Evolutionary conservation across 2,113 vertebrate genomes (phyloP).

Genomic region (Brevimyrus niger): DNA sequence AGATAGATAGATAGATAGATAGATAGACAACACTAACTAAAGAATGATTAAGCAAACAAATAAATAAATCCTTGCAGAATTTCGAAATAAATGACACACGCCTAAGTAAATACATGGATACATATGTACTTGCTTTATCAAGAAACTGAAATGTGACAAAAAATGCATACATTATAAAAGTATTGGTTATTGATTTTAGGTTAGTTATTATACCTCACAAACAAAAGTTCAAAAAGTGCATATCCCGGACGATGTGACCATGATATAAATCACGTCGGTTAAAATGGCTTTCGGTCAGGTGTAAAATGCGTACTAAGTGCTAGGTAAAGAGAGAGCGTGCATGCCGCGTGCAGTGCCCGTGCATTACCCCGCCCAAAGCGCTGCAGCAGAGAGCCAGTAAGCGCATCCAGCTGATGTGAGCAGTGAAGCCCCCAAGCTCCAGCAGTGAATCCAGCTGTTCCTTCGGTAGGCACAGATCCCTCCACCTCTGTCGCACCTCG

Average conservation of each 20-base stretch:
- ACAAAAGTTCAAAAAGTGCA: not conserved
- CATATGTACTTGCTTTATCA: not conserved
- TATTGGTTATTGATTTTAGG: not conserved
- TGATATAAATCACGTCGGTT: not conserved
- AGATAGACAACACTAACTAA: too few relatives aligned
- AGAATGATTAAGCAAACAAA: not conserved
- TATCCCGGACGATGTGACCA: not conserved
- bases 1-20: too few relatives aligned
- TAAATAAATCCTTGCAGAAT: not conserved
- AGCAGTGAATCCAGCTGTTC: constrained; percentile 65
- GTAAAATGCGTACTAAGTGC: not conserved
- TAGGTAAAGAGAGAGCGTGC: not conserved
- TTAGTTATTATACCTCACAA: too few relatives aligned
- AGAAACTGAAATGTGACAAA: not conserved
- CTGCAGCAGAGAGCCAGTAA: constrained; percentile 80
- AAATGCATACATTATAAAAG: not conserved
- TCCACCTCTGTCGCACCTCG: constrained; percentile 71
- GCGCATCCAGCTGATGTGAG: constrained; percentile 70
- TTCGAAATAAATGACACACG: not conserved
- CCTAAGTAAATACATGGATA: not conserved
- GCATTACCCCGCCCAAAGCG: constrained; percentile 63
- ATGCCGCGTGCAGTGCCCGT: constrained; percentile 29
- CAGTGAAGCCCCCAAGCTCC: constrained; percentile 52
- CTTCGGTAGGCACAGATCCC: constrained; percentile 62
- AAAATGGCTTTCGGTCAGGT: not conserved